Conservation (phyloP, 2,888 invertebrate genomes). For the Spodoptera exigua region DNA sequence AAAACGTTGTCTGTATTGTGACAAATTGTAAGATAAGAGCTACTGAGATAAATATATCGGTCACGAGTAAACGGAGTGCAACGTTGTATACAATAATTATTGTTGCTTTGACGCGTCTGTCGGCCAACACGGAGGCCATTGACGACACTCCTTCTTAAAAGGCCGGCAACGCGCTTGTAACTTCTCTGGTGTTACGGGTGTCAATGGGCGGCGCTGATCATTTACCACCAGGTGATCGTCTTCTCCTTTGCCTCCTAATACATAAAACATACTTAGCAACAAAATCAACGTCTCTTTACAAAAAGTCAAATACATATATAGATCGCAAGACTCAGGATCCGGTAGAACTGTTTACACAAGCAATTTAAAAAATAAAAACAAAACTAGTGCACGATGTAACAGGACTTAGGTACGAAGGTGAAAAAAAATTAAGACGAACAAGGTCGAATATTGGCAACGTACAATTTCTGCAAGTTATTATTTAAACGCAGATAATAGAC, state of each 20-base stretch:
- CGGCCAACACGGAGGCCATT: constrained; percentile 7
- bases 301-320: constrained; percentile 9
- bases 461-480: constrained; percentile 50
- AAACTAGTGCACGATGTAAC: constrained; percentile 51
- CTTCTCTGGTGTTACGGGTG: too few relatives aligned
- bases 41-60: constrained; percentile 69
- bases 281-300: too few relatives aligned
- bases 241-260: too few relatives aligned
- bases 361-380: constrained; percentile 38
- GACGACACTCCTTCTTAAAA: constrained; percentile 33
- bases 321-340: constrained; percentile 34
- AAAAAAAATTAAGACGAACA: constrained; percentile 55
- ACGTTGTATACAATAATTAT: constrained; percentile 41
- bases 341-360: constrained; percentile 35
- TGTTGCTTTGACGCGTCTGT: constrained; percentile 41
- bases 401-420: constrained; percentile 48
- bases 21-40: constrained; percentile 86
- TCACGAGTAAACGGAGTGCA: constrained; percentile 67
- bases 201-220: too few relatives aligned
- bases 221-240: too few relatives aligned
- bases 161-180: too few relatives aligned
- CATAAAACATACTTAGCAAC: too few relatives aligned
- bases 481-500: constrained; percentile 32
- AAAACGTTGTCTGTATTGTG: constrained; percentile 79
- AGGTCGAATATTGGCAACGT: constrained; percentile 49